Evolutionary conservation across 2,113 vertebrate species (phyloP), one percentile per base, ranked within the genome.

Genomic region (Rana temporaria): DNA sequence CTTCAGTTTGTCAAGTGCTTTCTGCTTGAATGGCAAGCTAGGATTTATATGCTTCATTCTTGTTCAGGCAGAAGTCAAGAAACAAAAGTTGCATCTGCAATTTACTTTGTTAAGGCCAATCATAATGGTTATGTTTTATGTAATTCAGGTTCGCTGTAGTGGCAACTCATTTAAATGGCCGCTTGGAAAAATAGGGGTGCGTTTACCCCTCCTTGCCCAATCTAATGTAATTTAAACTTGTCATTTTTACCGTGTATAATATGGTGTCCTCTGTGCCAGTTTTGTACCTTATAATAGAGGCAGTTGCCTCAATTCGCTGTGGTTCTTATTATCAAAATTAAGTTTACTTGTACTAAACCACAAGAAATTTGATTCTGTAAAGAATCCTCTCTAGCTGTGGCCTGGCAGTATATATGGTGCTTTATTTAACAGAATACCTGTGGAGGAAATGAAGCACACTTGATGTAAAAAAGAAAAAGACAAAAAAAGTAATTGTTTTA

Each of bases 361-460:
- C 96, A 94, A 95, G 93, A 97, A 97, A 97, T 94, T 97, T 97
- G 98, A 99, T 99, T 99, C 98, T 99, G 96, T 99, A 96, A 97
- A 97, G 97, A 98, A 98, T 99, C 97, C 92, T 96, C 94, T 96
- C 93, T 95, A 96, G 93, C 94, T 96, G 95, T 97, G 96, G 95
- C 96, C 97, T 98, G 97, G 95, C 96, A 95, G 96, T 99, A 96
- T 97, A 97, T 97, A 94, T 91, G 96, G 96, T 98, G 96, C 97
- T 99, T 99, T 98, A 98, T 98, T 97, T 95, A 95, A 97, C 95
- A 95, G 94, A 93, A 94, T 95, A 94, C 94, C 95, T 96, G 95
- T 98, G 95, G 95, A 94, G 93, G 93, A 95, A 96, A 96, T 98
- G 97, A 98, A 98, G 97, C 97, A 96, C 94, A 96, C 92, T 93